Percentiles rank a stretch among this genome's conserved stretches.
phyloP scores from a whole-genome alignment of 2,113 vertebrate genomes.

The Strix uralensis region DNA sequence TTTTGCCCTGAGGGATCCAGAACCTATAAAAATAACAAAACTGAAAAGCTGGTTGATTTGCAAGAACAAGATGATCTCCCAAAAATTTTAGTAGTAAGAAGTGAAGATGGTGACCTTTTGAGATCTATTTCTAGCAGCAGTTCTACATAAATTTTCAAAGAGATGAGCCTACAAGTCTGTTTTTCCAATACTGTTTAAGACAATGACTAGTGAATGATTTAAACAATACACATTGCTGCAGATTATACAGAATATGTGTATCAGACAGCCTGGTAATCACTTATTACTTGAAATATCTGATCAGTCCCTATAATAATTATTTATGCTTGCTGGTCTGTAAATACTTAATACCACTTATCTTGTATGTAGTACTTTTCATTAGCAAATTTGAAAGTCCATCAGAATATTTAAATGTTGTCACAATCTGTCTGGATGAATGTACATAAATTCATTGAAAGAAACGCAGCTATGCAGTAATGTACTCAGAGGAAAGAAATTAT shows the following conservation, averaged over 20 bases:
- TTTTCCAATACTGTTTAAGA: background rate
- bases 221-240: background rate
- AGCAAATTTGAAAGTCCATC: background rate
- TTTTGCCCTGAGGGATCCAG: conserved; percentile 93
- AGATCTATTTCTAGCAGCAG: background rate
- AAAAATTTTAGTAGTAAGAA: background rate
- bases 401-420: background rate
- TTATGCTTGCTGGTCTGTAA: background rate
- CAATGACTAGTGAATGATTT: background rate
- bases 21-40: conserved; percentile 74
- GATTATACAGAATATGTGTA: background rate
- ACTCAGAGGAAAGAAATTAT: background rate
- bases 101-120: background rate
- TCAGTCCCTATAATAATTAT: background rate
- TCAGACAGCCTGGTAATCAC: background rate
- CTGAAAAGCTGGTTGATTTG: background rate
- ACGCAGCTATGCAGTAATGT: background rate
- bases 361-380: background rate
- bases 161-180: background rate
- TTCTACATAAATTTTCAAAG: background rate
- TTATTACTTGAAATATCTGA: background rate
- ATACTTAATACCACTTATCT: background rate
- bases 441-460: background rate
- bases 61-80: background rate
- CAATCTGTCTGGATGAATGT: background rate